Conservation (phyloP, 2,888 invertebrate genomes). For the Dorcus parallelipipedus region DNA sequence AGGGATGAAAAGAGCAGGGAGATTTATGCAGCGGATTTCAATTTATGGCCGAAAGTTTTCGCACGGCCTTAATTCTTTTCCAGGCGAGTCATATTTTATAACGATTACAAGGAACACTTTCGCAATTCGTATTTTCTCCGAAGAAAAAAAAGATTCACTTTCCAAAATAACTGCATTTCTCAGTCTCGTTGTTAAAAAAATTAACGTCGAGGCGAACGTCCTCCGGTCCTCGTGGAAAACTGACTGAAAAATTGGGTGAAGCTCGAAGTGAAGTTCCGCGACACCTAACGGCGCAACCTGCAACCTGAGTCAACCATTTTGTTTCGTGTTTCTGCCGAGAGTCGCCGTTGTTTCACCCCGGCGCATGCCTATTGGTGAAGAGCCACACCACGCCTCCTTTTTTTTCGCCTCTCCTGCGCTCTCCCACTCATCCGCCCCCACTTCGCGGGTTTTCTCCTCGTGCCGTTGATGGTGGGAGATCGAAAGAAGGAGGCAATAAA, state of each 20-base stretch:
- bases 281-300: conserved; percentile 46
- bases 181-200: no score
- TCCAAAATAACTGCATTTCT: neutral
- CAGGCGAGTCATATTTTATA: conserved; percentile 31
- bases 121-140: conserved; percentile 29
- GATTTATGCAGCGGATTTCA: conserved; percentile 34
- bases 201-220: no score
- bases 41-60: conserved; percentile 33
- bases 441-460: conserved; percentile 22
- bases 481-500: conserved; percentile 40
- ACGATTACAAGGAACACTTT: conserved; percentile 31
- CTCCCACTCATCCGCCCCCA: conserved; percentile 28
- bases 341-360: conserved; percentile 43
- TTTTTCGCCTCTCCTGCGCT: conserved; percentile 28
- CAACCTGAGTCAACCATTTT: conserved; percentile 56
- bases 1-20: conserved; percentile 14
- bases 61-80: conserved; percentile 29
- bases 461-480: conserved; percentile 34
- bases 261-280: conserved; percentile 29
- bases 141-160: neutral
- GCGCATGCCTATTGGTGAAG: conserved; percentile 56
- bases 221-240: neutral
- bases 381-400: conserved; percentile 40
- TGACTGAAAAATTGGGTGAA: neutral
- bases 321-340: conserved; percentile 53